Base-by-base conservation (phyloP, 2,888 invertebrate genomes). In the Kuschelorhynchus macadamiae region DNA sequence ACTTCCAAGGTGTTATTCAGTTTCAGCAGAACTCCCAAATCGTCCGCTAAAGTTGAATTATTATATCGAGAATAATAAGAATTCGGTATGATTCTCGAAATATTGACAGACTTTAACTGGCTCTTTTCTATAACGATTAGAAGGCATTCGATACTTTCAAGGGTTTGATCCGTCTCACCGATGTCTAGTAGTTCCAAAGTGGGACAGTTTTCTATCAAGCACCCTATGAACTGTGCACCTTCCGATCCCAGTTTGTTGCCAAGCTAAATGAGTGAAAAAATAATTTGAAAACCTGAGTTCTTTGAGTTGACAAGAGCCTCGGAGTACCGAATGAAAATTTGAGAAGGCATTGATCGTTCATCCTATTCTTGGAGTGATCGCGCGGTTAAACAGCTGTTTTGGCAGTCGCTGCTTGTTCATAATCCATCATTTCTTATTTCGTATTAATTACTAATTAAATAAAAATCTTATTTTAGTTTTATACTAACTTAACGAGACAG, bases 231-330 rank as follows among this genome's bases (percentile, higher is more conserved):
- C 74, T 85, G 85, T 0, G 88, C 87, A 0, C 87, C 87, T 81
- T 85, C 81, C 0, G 81, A 80, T 0, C 88, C 88, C 20, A 90
- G 81, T 76, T 87, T 85, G 74, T 90, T 90, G 0, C 89, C 89
- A 71, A 86, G 11, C 57, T 57, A 18, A 32, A 42, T n/a, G n/a
- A n/a, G n/a, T n/a, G n/a, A n/a, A n/a, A n/a, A n/a, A n/a, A n/a
- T n/a, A n/a, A n/a, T n/a, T n/a, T n/a, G n/a, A n/a, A n/a, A n/a
- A n/a, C n/a, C n/a, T n/a, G n/a, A n/a, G n/a, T n/a, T n/a, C n/a
- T n/a, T n/a, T n/a, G n/a, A n/a, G n/a, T n/a, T n/a, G n/a, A n/a
- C n/a, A n/a, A n/a, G n/a, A n/a, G n/a, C n/a, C n/a, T n/a, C n/a
- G n/a, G n/a, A n/a, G n/a, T n/a, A n/a, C n/a, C n/a, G n/a, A n/a